Evolutionary conservation across 2,797 vertebrate genomes (phyloP), one percentile per base, ranked within the genome.

Genomic region (Jordanella pulchra): DNA sequence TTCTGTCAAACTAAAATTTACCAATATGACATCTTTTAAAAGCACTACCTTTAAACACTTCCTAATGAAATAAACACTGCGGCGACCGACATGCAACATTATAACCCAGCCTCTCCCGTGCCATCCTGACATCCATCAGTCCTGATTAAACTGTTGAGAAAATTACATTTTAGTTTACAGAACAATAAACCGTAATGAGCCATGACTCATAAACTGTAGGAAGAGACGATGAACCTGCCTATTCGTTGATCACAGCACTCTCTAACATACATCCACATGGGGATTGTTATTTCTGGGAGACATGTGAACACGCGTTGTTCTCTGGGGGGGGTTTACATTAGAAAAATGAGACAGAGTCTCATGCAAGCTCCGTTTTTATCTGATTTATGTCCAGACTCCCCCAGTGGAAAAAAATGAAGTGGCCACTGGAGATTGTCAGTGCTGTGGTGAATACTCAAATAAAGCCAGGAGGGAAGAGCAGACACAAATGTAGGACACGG

Each of bases 401-500:
- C 74, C 6, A 6, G 44, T 75, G 83, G 72, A 75, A 69, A 11
- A 74, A 75, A 66, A 6, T 71, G 67, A 90, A 84, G 80, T 32
- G 80, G 75, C 39, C 82, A 28, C 84, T n/a, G 77, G 88, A 80
- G 90, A 87, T 72, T 63, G 23, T 3, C 5, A 4, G 48, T 63
- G 78, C 85, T 86, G n/a, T n/a, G 86, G 78, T 63, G 14, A 71
- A 66, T 9, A 0, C 77, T 81, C 80, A 83, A 89, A 79, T 81
- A 75, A 83, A 84, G 84, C 76, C 86, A 2, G 32, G 79, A 69
- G 90, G 76, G 72, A 65, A 28, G 64, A 84, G 70, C 56, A 63
- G 70, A 82, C 68, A 80, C 78, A 83, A 84, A 91, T 90, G 87
- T 89, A 87, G 91, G 90, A 87, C 88, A 83, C 15, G 64, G 1